Base-by-base conservation (phyloP, 2,888 invertebrate genomes). In the Gandaritis pyraliata region DNA sequence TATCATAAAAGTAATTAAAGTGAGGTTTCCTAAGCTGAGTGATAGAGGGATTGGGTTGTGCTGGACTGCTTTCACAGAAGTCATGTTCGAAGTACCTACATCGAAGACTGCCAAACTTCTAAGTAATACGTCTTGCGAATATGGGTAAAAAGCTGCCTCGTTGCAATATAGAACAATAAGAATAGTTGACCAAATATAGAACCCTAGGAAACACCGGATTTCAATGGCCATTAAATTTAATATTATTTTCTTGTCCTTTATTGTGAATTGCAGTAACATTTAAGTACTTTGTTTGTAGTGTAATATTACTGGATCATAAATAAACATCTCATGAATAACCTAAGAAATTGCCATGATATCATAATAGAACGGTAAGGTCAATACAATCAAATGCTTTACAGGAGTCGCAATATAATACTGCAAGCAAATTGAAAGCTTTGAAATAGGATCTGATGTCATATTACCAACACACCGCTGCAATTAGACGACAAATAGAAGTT, bases 371-470 rank as follows among this genome's bases (percentile, higher is more conserved):
- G 39, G 15, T 11, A 50, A 68, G 66, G 68, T 68, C 68, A 65
- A 65, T 46, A 59, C 52, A 68, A 70, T 66, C 63, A 66, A 65
- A 70, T 23, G 64, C 58, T 47, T 68, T 46, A 38, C 45, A 58
- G 10, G 43, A 61, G 58, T 66, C 64, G 52, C 47, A 52, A 61
- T 52, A 64, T 41, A 53, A 64, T 43, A 55, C 50, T 60, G 51
- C 61, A 57, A 54, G 46, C 54, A 50, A 62, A 69, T 67, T 65
- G 43, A 56, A 53, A 62, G 51, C 60, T 61, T 62, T 65, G 51
- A 62, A 65, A 62, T 69, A 56, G 58, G 39, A 61, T 62, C 59
- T 66, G 65, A 65, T 67, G 57, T 65, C 61, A 67, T 57, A 57
- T 16, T 29, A 58, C 29, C 36, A 39, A 29, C 15, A 52, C 23